phyloP scores from a whole-genome alignment of 2,888 invertebrate genomes.

The Drosophila hamatofila region DNA sequence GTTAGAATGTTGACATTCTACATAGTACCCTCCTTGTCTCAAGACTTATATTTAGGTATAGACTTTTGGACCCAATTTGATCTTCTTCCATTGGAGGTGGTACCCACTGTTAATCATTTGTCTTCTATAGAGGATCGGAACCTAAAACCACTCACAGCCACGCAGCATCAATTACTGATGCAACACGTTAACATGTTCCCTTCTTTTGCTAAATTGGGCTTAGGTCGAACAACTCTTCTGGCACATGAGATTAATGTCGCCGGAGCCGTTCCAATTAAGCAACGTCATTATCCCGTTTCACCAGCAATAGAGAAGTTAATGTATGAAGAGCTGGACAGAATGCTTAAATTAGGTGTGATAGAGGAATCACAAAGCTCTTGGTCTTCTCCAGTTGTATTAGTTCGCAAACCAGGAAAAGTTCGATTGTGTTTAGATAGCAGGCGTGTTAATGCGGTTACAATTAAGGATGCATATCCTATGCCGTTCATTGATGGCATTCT shows the following conservation, averaged over 20 bases:
- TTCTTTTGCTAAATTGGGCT: not conserved
- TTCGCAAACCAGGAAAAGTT: too few species aligned
- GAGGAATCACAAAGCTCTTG: not conserved
- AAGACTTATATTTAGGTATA: not conserved
- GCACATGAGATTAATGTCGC: too few species aligned
- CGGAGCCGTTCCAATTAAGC: not conserved
- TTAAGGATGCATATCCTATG: conserved; percentile 3
- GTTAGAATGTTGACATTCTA: not conserved
- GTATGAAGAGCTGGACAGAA: conserved; percentile 15
- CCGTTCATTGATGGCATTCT: not conserved
- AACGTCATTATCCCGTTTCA: conserved; percentile 14
- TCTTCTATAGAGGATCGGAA: too few species aligned
- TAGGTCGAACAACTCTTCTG: too few species aligned
- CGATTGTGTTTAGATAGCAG: too few species aligned
- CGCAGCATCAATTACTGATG: not conserved
- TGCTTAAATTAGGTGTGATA: not conserved
- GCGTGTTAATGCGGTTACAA: not conserved
- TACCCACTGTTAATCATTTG: not conserved
- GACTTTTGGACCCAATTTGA: not conserved
- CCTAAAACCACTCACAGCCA: not conserved
- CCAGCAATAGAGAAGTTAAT: conserved; percentile 18
- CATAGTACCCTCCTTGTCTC: not conserved
- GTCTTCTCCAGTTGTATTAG: too few species aligned
- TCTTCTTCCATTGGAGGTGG: not conserved
- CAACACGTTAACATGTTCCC: not conserved